Evolutionary conservation across 2,797 vertebrate genomes (phyloP), one percentile per base, ranked within the genome.

Genomic region (Eulemur coronatus): DNA sequence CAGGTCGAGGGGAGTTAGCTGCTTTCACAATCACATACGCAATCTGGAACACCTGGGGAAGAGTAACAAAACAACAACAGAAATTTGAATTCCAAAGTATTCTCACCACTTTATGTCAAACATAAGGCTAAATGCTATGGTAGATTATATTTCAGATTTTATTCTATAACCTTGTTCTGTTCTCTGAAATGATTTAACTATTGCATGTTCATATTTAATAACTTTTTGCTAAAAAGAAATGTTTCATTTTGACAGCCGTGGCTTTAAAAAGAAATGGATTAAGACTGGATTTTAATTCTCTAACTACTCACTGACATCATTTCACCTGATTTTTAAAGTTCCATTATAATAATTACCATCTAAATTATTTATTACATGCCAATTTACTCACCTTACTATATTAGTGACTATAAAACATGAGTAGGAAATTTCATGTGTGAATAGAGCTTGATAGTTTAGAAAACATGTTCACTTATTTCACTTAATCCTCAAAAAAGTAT

Each of bases 21-120:
- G 99, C 99, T 97, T 99, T 99, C 93, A 99, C 91, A 57, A 99
- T 99, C 94, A 99, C 98, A 73, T 99, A 99, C 0, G 99, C 99
- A 28, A 99, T 99, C 98, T 99, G 99, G 98, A 99, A 99, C 97
- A 99, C 98, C 99, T 99, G 95, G 33, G 84, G 78, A 96, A 84
- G 0, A 75, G 50, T 59, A 76, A 61, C 15, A 86, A 59, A 70
- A 57, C 15, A 86, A 69, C 0, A 35, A 12, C 13, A 22, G 1
- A 18, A 41, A 7, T 73, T 22, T 89, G 43, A 86, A 55, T 87
- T 81, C 61, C 65, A 86, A 52, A 50, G 30, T 30, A 55, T 13
- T 84, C 55, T 94, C 63, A 50, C 9, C 13, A 30, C 48, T 63
- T 80, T 18, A 10, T 55, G 17, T 55, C 63, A 95, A 80, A 48